phyloP scores from a whole-genome alignment of 2,797 vertebrate genomes.

The Notolabrus celidotus region DNA sequence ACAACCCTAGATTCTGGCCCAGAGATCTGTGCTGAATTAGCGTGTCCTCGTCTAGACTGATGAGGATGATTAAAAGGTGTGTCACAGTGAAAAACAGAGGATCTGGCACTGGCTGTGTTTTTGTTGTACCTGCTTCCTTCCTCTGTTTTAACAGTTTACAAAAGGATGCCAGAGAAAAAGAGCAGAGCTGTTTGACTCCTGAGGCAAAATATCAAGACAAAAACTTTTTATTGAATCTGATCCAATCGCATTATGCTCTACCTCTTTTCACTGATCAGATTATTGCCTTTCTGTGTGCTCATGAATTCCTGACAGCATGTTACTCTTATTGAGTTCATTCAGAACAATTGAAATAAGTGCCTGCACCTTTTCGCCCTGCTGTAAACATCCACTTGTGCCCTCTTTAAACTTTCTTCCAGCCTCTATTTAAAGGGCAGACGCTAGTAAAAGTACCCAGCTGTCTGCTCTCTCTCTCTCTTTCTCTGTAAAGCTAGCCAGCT shows the following conservation, averaged over 20 bases:
- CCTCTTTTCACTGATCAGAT: constrained; percentile 38
- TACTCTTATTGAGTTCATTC: constrained; percentile 39
- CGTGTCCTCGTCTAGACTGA: constrained; percentile 35
- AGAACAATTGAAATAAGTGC: constrained; percentile 69
- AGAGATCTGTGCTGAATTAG: constrained; percentile 41
- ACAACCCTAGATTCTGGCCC: constrained; percentile 25
- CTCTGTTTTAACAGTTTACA: constrained; percentile 39
- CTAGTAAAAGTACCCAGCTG: constrained; percentile 78
- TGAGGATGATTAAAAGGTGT: constrained; percentile 46
- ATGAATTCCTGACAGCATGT: constrained; percentile 29
- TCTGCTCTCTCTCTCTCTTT: constrained; percentile 68
- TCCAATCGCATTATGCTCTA: constrained; percentile 29
- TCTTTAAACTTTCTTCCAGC: constrained; percentile 78
- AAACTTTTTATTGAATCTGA: constrained; percentile 12
- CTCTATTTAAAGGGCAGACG: constrained; percentile 75
- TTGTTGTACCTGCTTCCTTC: constrained; percentile 62
- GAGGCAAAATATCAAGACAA: constrained; percentile 36
- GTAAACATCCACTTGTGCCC: constrained; percentile 76
- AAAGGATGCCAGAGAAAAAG: constrained; percentile 27
- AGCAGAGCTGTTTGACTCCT: constrained; percentile 1
- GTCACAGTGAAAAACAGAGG: constrained; percentile 31
- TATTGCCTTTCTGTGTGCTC: constrained; percentile 28
- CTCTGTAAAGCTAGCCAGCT: constrained; percentile 76
- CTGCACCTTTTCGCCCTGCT: constrained; percentile 59
- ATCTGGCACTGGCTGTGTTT: constrained; percentile 32